Conservation (phyloP, 2,113 vertebrate species). For the Progne subis region DNA sequence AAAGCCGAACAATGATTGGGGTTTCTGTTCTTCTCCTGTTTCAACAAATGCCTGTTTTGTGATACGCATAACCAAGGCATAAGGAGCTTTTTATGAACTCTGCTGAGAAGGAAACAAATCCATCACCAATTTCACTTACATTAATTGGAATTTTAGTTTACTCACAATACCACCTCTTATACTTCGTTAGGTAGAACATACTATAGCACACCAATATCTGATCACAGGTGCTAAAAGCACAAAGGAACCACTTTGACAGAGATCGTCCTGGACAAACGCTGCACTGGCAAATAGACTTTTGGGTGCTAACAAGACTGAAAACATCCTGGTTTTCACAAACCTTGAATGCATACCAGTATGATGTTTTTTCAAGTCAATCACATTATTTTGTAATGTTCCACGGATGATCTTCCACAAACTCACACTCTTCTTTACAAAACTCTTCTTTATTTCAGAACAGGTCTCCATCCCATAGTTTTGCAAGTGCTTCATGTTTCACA, state of each 20-base stretch:
- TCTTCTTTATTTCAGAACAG: background rate
- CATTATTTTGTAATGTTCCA: background rate
- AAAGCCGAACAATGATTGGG: background rate
- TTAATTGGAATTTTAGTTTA: background rate
- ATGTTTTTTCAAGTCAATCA: background rate
- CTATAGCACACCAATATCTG: background rate
- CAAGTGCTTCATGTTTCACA: constrained; percentile 6
- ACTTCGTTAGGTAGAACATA: background rate
- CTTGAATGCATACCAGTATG: background rate
- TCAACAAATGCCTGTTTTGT: background rate
- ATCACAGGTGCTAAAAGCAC: background rate
- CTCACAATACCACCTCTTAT: background rate
- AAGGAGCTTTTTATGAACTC: background rate
- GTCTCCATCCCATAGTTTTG: background rate
- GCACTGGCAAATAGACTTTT: background rate
- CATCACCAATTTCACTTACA: background rate
- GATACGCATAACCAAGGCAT: background rate
- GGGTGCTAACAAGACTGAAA: background rate
- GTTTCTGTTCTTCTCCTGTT: background rate
- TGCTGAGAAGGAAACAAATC: background rate
- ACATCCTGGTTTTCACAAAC: background rate
- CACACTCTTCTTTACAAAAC: background rate
- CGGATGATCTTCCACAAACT: background rate
- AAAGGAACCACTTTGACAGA: background rate
- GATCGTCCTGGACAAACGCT: background rate